Evolutionary conservation across 2,797 vertebrate species (phyloP), one percentile per base, ranked within the genome.

Genomic region (Spinibarbus caldwelli): DNA sequence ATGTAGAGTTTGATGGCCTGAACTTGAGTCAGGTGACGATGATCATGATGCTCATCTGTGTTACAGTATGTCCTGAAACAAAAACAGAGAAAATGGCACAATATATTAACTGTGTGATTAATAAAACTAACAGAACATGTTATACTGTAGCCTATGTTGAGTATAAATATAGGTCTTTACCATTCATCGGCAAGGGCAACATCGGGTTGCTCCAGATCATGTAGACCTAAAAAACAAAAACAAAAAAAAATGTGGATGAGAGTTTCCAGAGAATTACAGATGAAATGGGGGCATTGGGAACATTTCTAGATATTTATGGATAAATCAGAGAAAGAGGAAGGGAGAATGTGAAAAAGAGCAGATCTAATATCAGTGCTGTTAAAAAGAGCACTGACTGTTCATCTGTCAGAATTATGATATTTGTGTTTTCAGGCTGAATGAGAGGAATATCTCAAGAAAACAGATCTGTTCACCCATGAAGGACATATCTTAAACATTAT

Each of bases 121-220:
- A 31, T 1, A 57, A 45, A 5, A 73, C 5, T 26, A 47, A 31
- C 6, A 54, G 23, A 17, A 49, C 26, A 64, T 29, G 3, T 21
- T 29, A 45, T 12, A 31, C 23, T 62, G 6, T 71, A 57, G 8
- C 21, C 21, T n/a, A 66, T 23, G 26, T 54, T 36, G 3, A 71
- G 38, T 85, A n/a, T 34, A 41, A 77, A 77, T 31, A 62, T 8
- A n/a, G 49, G 8, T 91, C 45, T 91, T 96, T 96, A 99, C 98
- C 98, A 99, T 96, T 99, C 98, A 11, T 99, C 97, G 94, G 98
- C 97, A 95, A 99, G 94, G 89, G 97, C 97, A 85, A 99, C 98
- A 92, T 98, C 98, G 57, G 97, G 97, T 91, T 99, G 98, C 91
- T 99, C 97, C 94, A 99, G 96, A 95, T 98, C 98, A 94, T 97